phyloP scores from a whole-genome alignment of 2,113 vertebrate species.

The Suncus etruscus region DNA sequence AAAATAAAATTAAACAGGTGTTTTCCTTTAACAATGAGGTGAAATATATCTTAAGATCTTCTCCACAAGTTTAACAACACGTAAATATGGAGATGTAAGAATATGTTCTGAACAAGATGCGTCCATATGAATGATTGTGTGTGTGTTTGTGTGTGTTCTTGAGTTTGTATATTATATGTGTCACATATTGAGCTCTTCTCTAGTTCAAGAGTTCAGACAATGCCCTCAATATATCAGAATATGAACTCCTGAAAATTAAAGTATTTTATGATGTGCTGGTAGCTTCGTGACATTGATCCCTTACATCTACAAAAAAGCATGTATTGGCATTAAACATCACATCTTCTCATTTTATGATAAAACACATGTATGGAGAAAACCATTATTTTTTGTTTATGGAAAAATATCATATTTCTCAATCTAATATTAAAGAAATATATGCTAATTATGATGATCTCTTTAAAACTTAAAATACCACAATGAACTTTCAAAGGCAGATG shows the following conservation, averaged over 20 bases:
- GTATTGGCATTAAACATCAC: no score
- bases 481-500: slow-evolving; percentile 43
- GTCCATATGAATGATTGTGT: accelerated
- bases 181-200: not conserved
- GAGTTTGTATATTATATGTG: accelerated
- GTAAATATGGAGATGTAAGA: accelerated
- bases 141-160: not conserved
- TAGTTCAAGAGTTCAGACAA: not conserved
- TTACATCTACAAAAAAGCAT: not conserved
- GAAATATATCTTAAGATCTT: not conserved
- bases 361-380: slow-evolving; percentile 14
- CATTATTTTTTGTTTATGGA: slow-evolving; percentile 17
- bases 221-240: not conserved
- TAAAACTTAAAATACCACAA: slow-evolving; percentile 22
- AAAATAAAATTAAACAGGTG: no score
- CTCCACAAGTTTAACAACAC: not conserved
- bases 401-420: not conserved
- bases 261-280: accelerated
- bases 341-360: no score
- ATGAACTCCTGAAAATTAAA: not conserved
- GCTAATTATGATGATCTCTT: not conserved
- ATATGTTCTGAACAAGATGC: not conserved
- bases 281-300: not conserved
- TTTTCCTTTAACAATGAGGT: not conserved
- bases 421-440: not conserved